A percentile compares a stretch with the other conserved stretches of the same genome.
Evolutionary conservation across 2,888 invertebrate species (phyloP).

Genomic region (Habrosyne pyritoides): DNA sequence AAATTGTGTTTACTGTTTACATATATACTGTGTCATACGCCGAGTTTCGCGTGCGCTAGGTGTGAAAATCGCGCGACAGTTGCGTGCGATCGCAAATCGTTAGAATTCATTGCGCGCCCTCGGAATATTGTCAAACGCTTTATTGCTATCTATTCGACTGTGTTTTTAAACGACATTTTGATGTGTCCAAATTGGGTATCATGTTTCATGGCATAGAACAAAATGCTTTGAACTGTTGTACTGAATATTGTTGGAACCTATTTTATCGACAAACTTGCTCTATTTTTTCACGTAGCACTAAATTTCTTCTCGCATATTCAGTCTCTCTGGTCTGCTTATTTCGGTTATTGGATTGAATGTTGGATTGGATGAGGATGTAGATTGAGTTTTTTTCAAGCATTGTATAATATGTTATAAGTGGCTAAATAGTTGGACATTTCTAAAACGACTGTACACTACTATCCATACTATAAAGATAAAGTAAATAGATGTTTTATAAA

Average conservation of each 20-base stretch:
- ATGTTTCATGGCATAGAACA: constrained; percentile 1
- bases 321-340: too few species aligned
- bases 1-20: not conserved
- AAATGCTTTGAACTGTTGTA: not conserved
- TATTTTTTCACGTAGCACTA: not conserved
- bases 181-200: constrained; percentile 3
- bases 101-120: constrained; percentile 39
- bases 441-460: too few species aligned
- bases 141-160: constrained; percentile 33
- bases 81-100: constrained; percentile 29
- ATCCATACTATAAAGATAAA: too few species aligned
- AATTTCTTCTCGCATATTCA: too few species aligned
- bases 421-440: too few species aligned
- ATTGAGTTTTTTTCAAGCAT: too few species aligned
- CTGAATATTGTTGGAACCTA: not conserved
- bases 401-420: too few species aligned
- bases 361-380: too few species aligned
- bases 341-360: too few species aligned
- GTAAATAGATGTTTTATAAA: too few species aligned
- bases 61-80: constrained; percentile 24
- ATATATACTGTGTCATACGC: constrained; percentile 7
- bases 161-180: constrained; percentile 27
- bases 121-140: constrained; percentile 34
- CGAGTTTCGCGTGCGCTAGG: constrained; percentile 24
- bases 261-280: not conserved